phyloP scores from a whole-genome alignment of 2,888 invertebrate species.

The Smittia aterrima region DNA sequence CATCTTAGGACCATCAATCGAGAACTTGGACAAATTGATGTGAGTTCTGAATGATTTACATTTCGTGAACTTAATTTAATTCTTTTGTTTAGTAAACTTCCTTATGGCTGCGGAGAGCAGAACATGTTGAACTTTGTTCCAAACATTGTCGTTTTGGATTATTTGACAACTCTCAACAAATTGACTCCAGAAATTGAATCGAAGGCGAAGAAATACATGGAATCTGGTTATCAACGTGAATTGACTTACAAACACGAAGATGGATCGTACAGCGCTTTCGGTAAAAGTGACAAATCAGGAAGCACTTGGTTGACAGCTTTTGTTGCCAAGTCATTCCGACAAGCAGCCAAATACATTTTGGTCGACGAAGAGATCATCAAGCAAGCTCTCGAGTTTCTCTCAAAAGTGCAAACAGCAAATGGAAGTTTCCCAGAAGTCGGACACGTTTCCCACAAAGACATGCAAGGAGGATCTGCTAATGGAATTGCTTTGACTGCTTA shows the following conservation, averaged over 20 bases:
- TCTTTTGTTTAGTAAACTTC: slow-evolving; percentile 52
- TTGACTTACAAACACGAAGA: slow-evolving; percentile 59
- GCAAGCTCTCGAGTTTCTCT: slow-evolving; percentile 58
- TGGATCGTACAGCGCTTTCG: slow-evolving; percentile 63
- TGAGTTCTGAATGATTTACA: slow-evolving; percentile 57
- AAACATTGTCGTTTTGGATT: slow-evolving; percentile 66
- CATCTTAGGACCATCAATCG: slow-evolving; percentile 75
- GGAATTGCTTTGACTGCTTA: slow-evolving; percentile 67
- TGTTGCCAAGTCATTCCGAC: slow-evolving; percentile 62
- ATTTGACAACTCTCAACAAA: slow-evolving; percentile 66
- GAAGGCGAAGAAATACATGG: slow-evolving; percentile 55
- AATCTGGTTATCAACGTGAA: slow-evolving; percentile 60
- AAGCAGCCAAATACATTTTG: slow-evolving; percentile 57
- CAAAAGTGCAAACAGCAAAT: slow-evolving; percentile 60
- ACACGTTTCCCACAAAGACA: slow-evolving; percentile 57
- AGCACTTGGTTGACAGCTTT: slow-evolving; percentile 66
- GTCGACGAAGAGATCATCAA: slow-evolving; percentile 57
- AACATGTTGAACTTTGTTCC: slow-evolving; percentile 63
- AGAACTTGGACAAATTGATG: slow-evolving; percentile 72
- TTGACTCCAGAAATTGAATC: slow-evolving; percentile 63
- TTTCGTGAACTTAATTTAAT: too few species aligned
- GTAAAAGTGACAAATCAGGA: slow-evolving; percentile 52
- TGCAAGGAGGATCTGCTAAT: slow-evolving; percentile 59
- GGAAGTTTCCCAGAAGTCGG: slow-evolving; percentile 63
- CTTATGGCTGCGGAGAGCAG: slow-evolving; percentile 76